Evolutionary conservation across 2,888 invertebrate genomes (phyloP).

Genomic region (Drosophila paracracens): DNA sequence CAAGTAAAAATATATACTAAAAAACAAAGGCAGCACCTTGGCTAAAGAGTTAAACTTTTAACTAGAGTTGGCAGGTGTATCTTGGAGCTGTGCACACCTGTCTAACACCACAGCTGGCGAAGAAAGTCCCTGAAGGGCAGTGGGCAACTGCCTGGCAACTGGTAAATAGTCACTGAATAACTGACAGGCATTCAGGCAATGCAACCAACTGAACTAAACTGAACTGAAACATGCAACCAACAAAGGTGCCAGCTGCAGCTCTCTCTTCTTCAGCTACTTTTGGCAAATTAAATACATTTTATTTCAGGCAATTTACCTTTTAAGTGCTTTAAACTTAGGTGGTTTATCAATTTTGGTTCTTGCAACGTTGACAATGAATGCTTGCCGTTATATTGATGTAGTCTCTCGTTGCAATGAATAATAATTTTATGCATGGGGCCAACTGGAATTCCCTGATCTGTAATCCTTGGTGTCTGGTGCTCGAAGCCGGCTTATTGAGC

Average conservation of each 20-base stretch:
- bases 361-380: slow-evolving; percentile 24
- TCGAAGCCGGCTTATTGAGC: slow-evolving; percentile 68
- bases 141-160: slow-evolving; percentile 27
- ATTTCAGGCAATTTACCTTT: slow-evolving; percentile 24
- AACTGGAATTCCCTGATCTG: slow-evolving; percentile 45
- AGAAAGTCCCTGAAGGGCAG: slow-evolving; percentile 30
- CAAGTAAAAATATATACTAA: neutral
- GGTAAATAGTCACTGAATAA: slow-evolving; percentile 48
- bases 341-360: slow-evolving; percentile 22
- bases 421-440: slow-evolving; percentile 57
- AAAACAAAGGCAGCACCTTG: neutral
- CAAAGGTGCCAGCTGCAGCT: slow-evolving; percentile 55
- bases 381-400: slow-evolving; percentile 50
- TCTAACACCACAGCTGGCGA: slow-evolving; percentile 39
- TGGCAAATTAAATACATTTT: slow-evolving; percentile 29
- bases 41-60: slow-evolving; percentile 10
- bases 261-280: neutral
- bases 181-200: slow-evolving; percentile 65
- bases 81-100: slow-evolving; percentile 28
- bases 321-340: slow-evolving; percentile 16
- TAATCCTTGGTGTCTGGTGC: slow-evolving; percentile 41
- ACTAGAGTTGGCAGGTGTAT: slow-evolving; percentile 33
- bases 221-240: slow-evolving; percentile 17
- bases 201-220: slow-evolving; percentile 29
- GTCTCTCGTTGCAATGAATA: slow-evolving; percentile 64